Conservation (phyloP, 2,888 invertebrate species). For the Aporophyla lueneburgensis region DNA sequence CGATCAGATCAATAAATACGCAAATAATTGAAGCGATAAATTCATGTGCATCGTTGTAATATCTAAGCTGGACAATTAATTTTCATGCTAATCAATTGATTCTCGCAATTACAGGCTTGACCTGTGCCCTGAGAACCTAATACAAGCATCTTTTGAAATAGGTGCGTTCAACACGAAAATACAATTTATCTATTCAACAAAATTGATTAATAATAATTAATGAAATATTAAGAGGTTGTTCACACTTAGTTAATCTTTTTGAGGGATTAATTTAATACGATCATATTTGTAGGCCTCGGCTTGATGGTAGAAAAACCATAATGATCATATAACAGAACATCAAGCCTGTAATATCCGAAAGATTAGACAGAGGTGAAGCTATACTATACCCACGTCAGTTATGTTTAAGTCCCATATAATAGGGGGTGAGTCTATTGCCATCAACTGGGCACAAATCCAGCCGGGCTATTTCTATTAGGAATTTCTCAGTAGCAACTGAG, state of each 20-base stretch:
- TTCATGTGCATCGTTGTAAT: conserved; percentile 65
- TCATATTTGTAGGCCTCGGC: neutral
- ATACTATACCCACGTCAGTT: neutral
- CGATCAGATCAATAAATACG: conserved; percentile 58
- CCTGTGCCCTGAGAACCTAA: conserved; percentile 74
- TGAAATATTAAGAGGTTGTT: conserved; percentile 56
- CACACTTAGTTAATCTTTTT: conserved; percentile 53
- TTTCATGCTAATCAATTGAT: conserved; percentile 82
- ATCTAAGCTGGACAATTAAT: conserved; percentile 76
- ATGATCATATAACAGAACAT: neutral
- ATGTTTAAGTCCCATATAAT: neutral
- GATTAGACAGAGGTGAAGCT: neutral
- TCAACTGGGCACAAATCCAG: neutral
- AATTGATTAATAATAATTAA: conserved; percentile 58
- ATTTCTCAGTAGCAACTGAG: too few relatives aligned
- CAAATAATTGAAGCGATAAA: conserved; percentile 75
- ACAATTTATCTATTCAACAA: conserved; percentile 60
- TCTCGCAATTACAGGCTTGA: conserved; percentile 79
- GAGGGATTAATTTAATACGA: conserved; percentile 44
- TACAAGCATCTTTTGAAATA: conserved; percentile 66
- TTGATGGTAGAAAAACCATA: conserved; percentile 18
- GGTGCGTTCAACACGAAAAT: conserved; percentile 58
- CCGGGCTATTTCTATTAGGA: too few relatives aligned
- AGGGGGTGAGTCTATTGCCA: neutral
- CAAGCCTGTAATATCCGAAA: neutral